Conservation (phyloP, 2,113 vertebrate species). For the Bujurquina vittata region DNA sequence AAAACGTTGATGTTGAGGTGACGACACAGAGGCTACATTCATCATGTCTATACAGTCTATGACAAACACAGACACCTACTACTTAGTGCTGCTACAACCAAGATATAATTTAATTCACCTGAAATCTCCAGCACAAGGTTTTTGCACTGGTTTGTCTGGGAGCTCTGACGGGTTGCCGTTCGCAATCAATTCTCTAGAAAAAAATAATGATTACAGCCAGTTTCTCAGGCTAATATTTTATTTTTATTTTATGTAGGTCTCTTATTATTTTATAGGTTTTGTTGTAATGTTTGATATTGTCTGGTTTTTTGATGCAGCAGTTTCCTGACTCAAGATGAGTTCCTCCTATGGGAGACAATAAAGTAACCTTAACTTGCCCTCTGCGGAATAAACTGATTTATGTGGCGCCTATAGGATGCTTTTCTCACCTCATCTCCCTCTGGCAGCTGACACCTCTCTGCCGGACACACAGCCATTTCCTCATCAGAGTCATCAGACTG, state of each 20-base stretch:
- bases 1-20: not conserved
- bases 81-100: not conserved
- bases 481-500: conserved; percentile 93
- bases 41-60: too few relatives aligned
- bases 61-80: too few relatives aligned
- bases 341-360: not conserved
- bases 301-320: not conserved
- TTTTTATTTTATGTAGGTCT: too few relatives aligned
- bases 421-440: conserved; percentile 94
- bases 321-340: not conserved
- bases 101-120: not conserved
- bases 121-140: not conserved
- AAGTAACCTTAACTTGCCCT: not conserved
- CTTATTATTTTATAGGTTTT: too few relatives aligned
- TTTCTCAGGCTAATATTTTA: not conserved
- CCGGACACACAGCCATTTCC: conserved; percentile 92
- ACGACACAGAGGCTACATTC: too few relatives aligned
- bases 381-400: not conserved
- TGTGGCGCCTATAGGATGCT: not conserved
- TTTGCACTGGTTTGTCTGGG: not conserved
- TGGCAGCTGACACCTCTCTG: conserved; percentile 90
- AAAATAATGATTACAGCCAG: not conserved
- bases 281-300: too few relatives aligned
- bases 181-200: not conserved
- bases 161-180: not conserved